Percentiles rank a stretch among this genome's conserved stretches.
These are phyloP conservation scores for Danio kyathit DNA, from an alignment of 2,797 vertebrate species.

Conservation along the genomic window DNA sequence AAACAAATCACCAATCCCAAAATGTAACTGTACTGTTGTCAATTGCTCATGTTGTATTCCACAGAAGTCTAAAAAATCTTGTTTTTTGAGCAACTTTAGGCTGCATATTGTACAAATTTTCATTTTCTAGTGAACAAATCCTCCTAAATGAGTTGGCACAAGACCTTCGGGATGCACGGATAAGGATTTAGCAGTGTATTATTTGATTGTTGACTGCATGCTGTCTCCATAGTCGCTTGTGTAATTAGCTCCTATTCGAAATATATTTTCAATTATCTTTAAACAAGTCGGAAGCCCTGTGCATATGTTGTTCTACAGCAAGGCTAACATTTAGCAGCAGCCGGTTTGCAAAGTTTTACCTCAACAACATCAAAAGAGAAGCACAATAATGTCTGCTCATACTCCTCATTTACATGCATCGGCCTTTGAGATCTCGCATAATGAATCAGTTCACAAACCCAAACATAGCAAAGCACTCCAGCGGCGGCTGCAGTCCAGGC, in stretches of 20 bases:
- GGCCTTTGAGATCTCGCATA: conserved; percentile 33
- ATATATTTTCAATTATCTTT: neutral
- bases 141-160: neutral
- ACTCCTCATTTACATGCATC: conserved; percentile 43
- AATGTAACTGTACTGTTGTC: neutral
- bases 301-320: neutral
- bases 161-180: neutral
- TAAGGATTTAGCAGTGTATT: neutral
- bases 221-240: neutral
- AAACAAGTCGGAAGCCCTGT: neutral
- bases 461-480: conserved; percentile 8
- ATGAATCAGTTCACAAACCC: conserved; percentile 39
- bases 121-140: neutral
- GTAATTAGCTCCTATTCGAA: neutral
- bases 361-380: conserved; percentile 6
- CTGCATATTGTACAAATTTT: neutral
- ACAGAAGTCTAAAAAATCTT: neutral
- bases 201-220: neutral
- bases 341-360: conserved; percentile 14
- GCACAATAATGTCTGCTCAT: conserved; percentile 10
- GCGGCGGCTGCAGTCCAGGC: conserved; percentile 6
- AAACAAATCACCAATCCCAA: no score
- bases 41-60: neutral
- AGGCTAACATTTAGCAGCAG: conserved; percentile 16
- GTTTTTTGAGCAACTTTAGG: neutral